These are phyloP conservation scores for Zingel zingel DNA, from an alignment of 2,113 vertebrate genomes.

Conservation along the genomic window DNA sequence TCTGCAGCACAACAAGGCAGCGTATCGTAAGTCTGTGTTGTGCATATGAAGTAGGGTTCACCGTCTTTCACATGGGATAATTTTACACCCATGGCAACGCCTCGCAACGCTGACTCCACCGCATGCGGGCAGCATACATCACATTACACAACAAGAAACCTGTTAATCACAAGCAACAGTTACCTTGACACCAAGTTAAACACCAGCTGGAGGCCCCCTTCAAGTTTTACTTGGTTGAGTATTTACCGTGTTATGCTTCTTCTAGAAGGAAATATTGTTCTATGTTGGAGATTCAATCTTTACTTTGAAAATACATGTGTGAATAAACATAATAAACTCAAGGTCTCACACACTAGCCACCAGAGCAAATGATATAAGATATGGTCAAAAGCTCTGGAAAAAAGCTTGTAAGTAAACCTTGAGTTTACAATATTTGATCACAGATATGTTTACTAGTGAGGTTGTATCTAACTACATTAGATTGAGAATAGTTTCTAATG, in stretches of 20 bases:
- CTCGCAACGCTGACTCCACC: constrained; percentile 36
- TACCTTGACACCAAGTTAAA: not conserved
- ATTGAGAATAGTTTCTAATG: too few species aligned
- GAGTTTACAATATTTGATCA: not conserved
- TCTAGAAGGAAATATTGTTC: not conserved
- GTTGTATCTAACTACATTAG: not conserved
- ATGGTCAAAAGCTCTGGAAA: not conserved
- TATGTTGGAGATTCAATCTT: not conserved
- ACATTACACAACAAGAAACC: constrained; percentile 38
- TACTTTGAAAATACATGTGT: not conserved
- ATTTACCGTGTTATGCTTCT: not conserved
- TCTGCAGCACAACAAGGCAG: constrained; percentile 77
- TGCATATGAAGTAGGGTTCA: constrained; percentile 47
- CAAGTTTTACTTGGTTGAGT: not conserved
- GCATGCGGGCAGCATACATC: not conserved
- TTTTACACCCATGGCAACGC: constrained; percentile 33
- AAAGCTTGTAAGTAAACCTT: not conserved
- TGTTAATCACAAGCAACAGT: constrained; percentile 13
- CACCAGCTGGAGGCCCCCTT: not conserved
- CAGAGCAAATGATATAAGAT: not conserved
- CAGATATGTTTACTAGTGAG: not conserved
- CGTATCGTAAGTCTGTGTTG: constrained; percentile 62
- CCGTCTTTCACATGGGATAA: constrained; percentile 56
- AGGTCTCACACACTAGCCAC: not conserved
- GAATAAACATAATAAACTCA: not conserved